Conservation (phyloP, 2,888 invertebrate genomes). For the Ochropacha duplaris region DNA sequence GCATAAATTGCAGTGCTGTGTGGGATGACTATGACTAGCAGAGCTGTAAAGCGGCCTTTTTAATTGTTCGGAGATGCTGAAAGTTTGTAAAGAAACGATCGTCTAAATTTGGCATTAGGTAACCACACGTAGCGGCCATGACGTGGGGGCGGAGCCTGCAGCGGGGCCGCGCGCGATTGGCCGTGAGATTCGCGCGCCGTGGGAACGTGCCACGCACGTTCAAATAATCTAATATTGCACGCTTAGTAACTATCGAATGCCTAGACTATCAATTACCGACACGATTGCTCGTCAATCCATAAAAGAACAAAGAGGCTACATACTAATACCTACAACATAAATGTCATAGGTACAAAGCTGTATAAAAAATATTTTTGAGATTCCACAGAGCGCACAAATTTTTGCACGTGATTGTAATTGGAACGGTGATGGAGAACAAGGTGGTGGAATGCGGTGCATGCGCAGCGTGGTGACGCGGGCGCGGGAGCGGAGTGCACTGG, state of each 20-base stretch:
- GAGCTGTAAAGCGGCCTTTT: background rate
- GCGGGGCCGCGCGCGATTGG: slow-evolving; percentile 68
- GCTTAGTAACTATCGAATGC: slow-evolving; percentile 12
- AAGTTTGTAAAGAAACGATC: slow-evolving; percentile 49
- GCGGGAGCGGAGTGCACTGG: slow-evolving; percentile 5
- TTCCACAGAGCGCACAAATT: slow-evolving; percentile 32
- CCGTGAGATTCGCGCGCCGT: slow-evolving; percentile 59
- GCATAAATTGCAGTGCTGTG: background rate
- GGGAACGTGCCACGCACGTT: slow-evolving; percentile 45
- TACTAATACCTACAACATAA: slow-evolving; percentile 10
- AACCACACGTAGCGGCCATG: slow-evolving; percentile 72
- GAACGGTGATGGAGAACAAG: slow-evolving; percentile 28
- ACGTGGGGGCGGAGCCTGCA: slow-evolving; percentile 67
- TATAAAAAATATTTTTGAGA: slow-evolving; percentile 27
- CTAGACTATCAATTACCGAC: background rate
- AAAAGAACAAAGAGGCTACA: background rate
- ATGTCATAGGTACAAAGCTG: slow-evolving; percentile 22
- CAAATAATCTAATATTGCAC: slow-evolving; percentile 48
- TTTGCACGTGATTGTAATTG: slow-evolving; percentile 41
- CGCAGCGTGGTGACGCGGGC: slow-evolving; percentile 11
- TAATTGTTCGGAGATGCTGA: slow-evolving; percentile 30
- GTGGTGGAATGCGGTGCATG: slow-evolving; percentile 42
- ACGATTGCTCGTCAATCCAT: background rate
- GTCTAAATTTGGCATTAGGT: slow-evolving; percentile 76
- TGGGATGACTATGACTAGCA: background rate